Conservation (phyloP, 2,888 invertebrate species). For the Cryptophagus acutangulus region DNA sequence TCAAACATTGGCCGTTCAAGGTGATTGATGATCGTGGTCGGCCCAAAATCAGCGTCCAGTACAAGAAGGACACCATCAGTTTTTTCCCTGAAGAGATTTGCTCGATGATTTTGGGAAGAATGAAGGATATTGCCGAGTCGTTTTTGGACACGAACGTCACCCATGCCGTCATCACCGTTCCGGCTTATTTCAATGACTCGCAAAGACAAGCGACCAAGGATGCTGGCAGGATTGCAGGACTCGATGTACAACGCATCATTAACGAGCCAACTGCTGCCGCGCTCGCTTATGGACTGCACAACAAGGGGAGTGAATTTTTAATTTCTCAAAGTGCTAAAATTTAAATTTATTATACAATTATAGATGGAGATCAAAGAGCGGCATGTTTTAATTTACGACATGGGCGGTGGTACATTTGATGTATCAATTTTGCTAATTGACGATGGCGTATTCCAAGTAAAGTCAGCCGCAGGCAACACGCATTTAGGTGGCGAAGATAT, state of each 20-base stretch:
- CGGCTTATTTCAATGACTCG: conserved; percentile 62
- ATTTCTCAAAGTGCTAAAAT: neutral
- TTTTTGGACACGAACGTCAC: conserved; percentile 46
- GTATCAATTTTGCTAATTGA: conserved; percentile 65
- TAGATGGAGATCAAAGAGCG: conserved; percentile 43
- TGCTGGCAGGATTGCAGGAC: conserved; percentile 58
- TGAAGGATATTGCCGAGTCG: conserved; percentile 54
- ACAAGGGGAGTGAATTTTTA: conserved; percentile 37
- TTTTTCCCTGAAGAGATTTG: conserved; percentile 53
- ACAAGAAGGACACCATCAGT: conserved; percentile 46
- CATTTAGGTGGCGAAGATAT: conserved; percentile 53
- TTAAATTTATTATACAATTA: neutral
- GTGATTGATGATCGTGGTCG: conserved; percentile 49
- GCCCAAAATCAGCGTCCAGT: conserved; percentile 45
- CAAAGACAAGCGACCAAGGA: conserved; percentile 67
- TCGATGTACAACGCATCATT: conserved; percentile 60
- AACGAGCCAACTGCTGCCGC: conserved; percentile 66
- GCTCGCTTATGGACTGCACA: conserved; percentile 57
- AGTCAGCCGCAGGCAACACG: conserved; percentile 56
- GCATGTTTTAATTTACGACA: conserved; percentile 48
- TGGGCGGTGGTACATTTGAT: conserved; percentile 63
- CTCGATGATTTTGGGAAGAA: conserved; percentile 58
- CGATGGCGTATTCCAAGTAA: conserved; percentile 61
- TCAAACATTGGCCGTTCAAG: conserved; percentile 62
- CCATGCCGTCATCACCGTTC: conserved; percentile 56